Conservation (phyloP, 53 echinoderm and acorn worm species). For the Temnopleurus reevesii region DNA sequence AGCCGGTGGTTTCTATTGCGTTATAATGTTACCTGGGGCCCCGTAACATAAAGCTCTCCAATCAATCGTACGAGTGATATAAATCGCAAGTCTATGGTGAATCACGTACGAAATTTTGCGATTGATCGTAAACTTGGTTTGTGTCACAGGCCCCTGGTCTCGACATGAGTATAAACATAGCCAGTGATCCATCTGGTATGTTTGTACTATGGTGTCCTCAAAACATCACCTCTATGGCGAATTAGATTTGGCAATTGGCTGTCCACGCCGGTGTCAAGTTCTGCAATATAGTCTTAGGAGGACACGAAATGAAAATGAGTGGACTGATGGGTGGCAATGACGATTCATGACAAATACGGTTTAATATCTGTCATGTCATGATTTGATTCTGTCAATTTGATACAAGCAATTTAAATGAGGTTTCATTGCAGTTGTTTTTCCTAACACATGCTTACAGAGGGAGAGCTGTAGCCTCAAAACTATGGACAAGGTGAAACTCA, state of each 20-base stretch:
- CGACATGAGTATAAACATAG: background rate
- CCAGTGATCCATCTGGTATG: background rate
- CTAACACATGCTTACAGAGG: background rate
- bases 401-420: background rate
- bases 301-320: background rate
- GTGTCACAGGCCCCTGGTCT: no score
- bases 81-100: no score
- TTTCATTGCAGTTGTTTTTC: background rate
- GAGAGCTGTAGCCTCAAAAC: no score
- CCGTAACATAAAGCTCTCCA: no score
- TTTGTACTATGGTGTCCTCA: background rate
- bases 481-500: no score
- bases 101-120: no score
- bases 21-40: no score
- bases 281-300: background rate
- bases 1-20: background rate
- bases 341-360: background rate
- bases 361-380: conserved; percentile 3
- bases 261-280: background rate
- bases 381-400: background rate
- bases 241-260: background rate
- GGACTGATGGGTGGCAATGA: background rate
- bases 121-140: no score
- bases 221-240: background rate
- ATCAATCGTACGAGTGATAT: no score